These are phyloP conservation scores for Chrysopa pallens DNA, from an alignment of 1,140 invertebrate species.

Conservation along the genomic window DNA sequence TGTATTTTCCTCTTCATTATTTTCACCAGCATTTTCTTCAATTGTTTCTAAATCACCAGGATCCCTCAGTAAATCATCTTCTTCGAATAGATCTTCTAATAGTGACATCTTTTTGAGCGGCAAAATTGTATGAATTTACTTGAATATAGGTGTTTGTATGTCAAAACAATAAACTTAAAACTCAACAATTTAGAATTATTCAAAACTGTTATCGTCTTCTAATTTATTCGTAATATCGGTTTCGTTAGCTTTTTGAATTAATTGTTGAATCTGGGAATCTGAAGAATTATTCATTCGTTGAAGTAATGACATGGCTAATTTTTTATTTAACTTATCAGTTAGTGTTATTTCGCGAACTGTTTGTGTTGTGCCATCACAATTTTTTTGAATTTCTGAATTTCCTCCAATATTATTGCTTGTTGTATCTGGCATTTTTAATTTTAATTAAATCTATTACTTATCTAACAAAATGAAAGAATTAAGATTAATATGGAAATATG, in stretches of 20 bases:
- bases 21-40: constrained; percentile 1
- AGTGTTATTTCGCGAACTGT: constrained; percentile 29
- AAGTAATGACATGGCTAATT: constrained; percentile 35
- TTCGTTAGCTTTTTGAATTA: too few relatives aligned
- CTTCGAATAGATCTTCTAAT: constrained; percentile 3
- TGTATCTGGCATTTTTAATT: background rate
- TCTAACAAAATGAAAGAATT: too few relatives aligned
- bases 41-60: constrained; percentile 14
- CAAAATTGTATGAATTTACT: constrained; percentile 1
- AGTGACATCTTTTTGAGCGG: constrained; percentile 1
- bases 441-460: background rate
- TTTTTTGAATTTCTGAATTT: background rate
- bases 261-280: too few relatives aligned
- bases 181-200: constrained; percentile 1
- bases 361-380: too few relatives aligned
- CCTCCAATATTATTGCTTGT: background rate
- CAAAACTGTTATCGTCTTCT: background rate
- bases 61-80: constrained; percentile 7
- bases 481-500: too few relatives aligned
- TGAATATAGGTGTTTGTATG: constrained; percentile 2
- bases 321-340: constrained; percentile 43
- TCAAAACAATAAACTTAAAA: background rate
- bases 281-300: constrained; percentile 30
- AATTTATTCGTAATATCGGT: background rate
- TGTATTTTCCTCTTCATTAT: constrained; percentile 7